Evolutionary conservation across 2,797 vertebrate species (phyloP).

Genomic region (Hydrolagus colliei): DNA sequence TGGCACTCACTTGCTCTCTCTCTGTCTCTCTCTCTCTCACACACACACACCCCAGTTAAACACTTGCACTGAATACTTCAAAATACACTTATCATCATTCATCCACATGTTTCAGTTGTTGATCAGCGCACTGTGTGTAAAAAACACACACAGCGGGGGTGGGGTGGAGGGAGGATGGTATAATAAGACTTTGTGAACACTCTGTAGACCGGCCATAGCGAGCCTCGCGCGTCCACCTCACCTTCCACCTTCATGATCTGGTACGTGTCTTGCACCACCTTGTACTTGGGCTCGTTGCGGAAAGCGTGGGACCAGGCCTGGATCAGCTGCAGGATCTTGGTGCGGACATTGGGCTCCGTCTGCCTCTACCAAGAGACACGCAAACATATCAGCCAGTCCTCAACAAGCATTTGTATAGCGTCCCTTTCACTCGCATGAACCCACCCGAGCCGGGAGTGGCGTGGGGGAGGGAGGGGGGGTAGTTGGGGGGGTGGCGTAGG

Average conservation of each 20-base stretch:
- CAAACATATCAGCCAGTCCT: not conserved
- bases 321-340: conserved; percentile 91
- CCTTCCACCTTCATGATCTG: conserved; percentile 99
- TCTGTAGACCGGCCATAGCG: not conserved
- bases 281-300: conserved; percentile 96
- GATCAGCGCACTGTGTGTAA: not conserved
- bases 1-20: no score
- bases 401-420: no score
- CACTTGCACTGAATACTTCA: not conserved
- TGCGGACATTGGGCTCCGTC: conserved; percentile 85
- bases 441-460: not conserved
- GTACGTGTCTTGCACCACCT: conserved; percentile 96
- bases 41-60: not conserved
- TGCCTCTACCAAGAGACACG: conserved; percentile 59
- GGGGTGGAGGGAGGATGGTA: not conserved
- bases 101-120: not conserved
- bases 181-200: not conserved
- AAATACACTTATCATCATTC: not conserved
- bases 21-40: no score
- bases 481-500: not conserved
- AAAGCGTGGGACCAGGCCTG: conserved; percentile 97
- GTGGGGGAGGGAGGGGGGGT: not conserved
- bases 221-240: conserved; percentile 44
- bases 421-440: no score
- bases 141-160: not conserved